A percentile compares a stretch with the other conserved stretches of the same genome.
phyloP scores from a whole-genome alignment of 2,888 invertebrate genomes.

The Aphrophora alni region DNA sequence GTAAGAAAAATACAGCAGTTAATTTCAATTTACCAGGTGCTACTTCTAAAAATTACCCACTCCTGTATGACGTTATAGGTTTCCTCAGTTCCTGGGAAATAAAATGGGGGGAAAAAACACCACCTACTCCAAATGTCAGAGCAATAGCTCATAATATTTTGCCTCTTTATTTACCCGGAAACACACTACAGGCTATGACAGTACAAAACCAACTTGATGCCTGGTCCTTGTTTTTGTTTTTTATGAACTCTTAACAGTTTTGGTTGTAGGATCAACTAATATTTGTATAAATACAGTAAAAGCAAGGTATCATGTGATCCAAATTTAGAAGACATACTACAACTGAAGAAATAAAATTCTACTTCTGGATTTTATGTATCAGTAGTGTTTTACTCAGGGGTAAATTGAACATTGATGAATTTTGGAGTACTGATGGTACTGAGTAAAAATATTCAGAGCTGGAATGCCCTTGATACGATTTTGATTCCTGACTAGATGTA shows the following conservation, averaged over 20 bases:
- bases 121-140: neutral
- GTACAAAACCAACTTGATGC: neutral
- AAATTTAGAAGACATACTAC: neutral
- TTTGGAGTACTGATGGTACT: conserved; percentile 16
- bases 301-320: neutral
- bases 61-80: neutral
- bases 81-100: neutral
- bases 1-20: neutral
- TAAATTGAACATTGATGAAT: neutral
- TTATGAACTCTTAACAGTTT: neutral
- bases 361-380: neutral
- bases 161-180: neutral
- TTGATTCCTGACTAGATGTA: neutral
- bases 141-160: neutral
- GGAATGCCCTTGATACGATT: conserved; percentile 4
- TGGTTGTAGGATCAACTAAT: conserved; percentile 13
- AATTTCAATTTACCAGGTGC: no score
- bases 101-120: neutral
- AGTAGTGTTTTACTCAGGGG: neutral
- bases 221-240: neutral
- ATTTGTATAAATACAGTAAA: conserved; percentile 15
- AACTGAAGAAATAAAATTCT: neutral
- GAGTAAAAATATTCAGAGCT: conserved; percentile 10
- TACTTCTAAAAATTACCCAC: no score
- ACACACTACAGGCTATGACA: neutral